A percentile compares a stretch with the other conserved stretches of the same genome.
phyloP scores from a whole-genome alignment of 2,797 vertebrate species.

The Corythornis leucogaster region DNA sequence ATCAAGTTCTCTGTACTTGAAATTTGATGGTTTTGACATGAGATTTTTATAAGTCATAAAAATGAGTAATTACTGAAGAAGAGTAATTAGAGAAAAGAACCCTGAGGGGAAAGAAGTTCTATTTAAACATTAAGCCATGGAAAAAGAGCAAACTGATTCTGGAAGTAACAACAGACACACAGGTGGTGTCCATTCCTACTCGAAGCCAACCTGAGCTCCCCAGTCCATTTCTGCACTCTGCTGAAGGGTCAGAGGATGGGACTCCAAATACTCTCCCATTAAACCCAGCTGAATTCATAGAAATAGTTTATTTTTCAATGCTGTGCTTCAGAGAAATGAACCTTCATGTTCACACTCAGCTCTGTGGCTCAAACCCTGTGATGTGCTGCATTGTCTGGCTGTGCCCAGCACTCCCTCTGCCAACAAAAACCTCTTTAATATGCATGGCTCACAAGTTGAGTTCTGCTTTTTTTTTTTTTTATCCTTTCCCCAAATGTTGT shows the following conservation, averaged over 20 bases:
- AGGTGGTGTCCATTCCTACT: neutral
- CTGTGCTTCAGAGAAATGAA: neutral
- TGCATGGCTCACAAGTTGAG: neutral
- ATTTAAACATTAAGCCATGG: conserved; percentile 32
- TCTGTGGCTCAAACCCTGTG: neutral
- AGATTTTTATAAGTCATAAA: conserved; percentile 8
- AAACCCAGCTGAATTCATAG: neutral
- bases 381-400: neutral
- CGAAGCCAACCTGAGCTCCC: neutral
- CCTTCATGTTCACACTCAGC: neutral
- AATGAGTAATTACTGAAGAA: conserved; percentile 56
- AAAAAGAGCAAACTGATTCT: neutral
- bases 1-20: neutral
- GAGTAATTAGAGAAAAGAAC: conserved; percentile 58
- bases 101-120: conserved; percentile 60
- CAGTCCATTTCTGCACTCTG: neutral
- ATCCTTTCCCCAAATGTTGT: neutral
- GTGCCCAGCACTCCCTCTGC: neutral
- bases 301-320: neutral
- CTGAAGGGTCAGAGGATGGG: neutral
- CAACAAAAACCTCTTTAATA: neutral
- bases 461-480: neutral
- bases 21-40: neutral
- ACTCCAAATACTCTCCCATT: neutral
- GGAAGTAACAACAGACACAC: neutral